phyloP scores from a whole-genome alignment of 2,888 invertebrate genomes.

The Rhagonycha fulva region DNA sequence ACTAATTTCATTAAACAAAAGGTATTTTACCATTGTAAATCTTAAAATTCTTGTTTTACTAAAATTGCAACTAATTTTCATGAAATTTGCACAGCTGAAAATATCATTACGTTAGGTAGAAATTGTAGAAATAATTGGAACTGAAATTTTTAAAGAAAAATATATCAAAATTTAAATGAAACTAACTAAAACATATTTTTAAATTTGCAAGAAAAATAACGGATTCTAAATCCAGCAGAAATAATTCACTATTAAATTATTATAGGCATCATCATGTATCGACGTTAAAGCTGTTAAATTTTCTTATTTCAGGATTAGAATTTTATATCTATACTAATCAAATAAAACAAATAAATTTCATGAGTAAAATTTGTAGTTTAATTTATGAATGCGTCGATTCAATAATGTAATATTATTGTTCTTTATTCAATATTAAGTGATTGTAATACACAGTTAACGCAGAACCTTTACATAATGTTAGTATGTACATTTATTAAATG shows the following conservation, averaged over 20 bases:
- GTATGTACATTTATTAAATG: too few species aligned
- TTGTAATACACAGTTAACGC: not conserved
- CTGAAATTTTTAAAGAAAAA: not conserved
- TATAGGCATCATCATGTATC: too few species aligned
- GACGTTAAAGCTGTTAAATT: not conserved
- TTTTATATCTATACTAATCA: not conserved
- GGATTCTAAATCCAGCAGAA: not conserved
- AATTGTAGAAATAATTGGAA: not conserved
- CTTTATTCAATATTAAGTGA: not conserved
- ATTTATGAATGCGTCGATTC: too few species aligned
- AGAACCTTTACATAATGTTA: not conserved
- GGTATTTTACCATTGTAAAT: not conserved
- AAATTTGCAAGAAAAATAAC: not conserved
- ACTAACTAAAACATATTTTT: not conserved
- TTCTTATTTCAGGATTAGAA: not conserved
- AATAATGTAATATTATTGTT: not conserved
- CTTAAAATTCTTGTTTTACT: not conserved
- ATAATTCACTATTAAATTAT: not conserved
- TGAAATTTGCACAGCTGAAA: not conserved
- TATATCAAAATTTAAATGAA: not conserved
- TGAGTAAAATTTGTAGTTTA: too few species aligned
- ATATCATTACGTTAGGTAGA: not conserved
- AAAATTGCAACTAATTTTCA: not conserved
- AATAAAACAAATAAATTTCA: not conserved
- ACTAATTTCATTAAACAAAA: not conserved